Evolutionary conservation across 2,888 invertebrate species (phyloP), one percentile per base, ranked within the genome.

Genomic region (Emmelina monodactyla): DNA sequence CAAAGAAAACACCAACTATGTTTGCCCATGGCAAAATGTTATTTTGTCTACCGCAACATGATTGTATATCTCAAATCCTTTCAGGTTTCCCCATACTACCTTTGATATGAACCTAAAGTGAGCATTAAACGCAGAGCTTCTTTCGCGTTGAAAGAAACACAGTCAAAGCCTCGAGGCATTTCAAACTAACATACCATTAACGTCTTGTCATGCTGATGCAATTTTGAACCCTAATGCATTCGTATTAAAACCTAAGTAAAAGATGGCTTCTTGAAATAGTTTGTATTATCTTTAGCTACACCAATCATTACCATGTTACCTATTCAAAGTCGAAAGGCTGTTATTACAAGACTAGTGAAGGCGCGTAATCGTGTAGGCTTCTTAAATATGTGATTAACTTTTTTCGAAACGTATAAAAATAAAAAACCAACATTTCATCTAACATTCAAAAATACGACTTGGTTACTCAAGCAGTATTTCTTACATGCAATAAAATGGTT

Each of bases 111-210:
- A 54, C 58, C 58, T 64, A 63, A 66, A 57, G 55, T 47, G 54
- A 51, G 57, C 57, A 59, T 69, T 76, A 76, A 73, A 75, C 67
- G 75, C 62, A 78, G 71, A 75, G 68, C 64, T 55, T 54, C 50
- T 58, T 63, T 72, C 62, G 75, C 71, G 79, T 73, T 72, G 78
- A 79, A 76, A 78, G 78, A 73, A 73, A 65, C 59, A 50, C 57
- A 56, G 47, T 40, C 51, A 55, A 48, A 39, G 62, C 70, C 70
- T 55, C 43, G 41, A 62, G 78, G 73, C 68, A 63, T 61, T 53
- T 66, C 63, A 62, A 63, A 59, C 64, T 62, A 63, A 58, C 58
- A 49, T 57, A 57, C 60, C 54, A 61, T 60, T 57, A 58, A 59
- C 59, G 49, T 46, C 50, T 50, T 40, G n/a, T n/a, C n/a, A n/a